Base-by-base conservation (phyloP, 2,113 vertebrate genomes). In the Brachyhypopomus occidentalis region DNA sequence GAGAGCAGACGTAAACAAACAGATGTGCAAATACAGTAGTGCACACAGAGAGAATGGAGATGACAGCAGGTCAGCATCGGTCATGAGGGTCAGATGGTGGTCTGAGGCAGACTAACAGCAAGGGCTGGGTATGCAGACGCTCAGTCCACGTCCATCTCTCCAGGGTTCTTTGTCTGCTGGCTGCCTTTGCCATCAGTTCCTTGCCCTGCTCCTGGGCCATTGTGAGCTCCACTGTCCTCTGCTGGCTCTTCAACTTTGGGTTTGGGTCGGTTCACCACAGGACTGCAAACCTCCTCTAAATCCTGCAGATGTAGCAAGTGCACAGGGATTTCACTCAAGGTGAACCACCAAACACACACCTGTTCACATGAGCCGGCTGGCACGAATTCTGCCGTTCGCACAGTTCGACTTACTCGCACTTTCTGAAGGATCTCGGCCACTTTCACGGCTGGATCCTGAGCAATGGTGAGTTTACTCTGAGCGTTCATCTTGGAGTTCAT, bases 141-240 rank as follows among this genome's bases (percentile, higher is more conserved):
- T 95, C 94, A 98, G 94, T 98, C 95, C 92, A 97, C 92, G 87
- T 98, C 96, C 96, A 98, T 97, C 87, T 97, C 95, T 87, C 93
- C 96, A 0, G 94, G 88, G 70, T 93, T 90, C 85, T 94, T 96
- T 60, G 90, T 86, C 71, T 94, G 95, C 89, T 94, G 95, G 67
- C 88, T 91, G 86, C 83, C 94, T 7, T 93, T 90, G 62, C 91
- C 87, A 81, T 94, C 94, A 38, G 87, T 86, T 23, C 95, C 95
- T 2, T 95, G 93, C 86, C 93, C 93, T 0, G 93, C 92, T 80
- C 94, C 85, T 2, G 95, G 95, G 79, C 95, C 94, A 0, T 95
- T 96, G 77, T 95, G 94, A 30, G 95, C 94, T 2, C 84, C 89
- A 0, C 88, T 92, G 22, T 92, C 94, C 8, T 96, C 95, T 16